These are phyloP conservation scores for Rosalia funebris DNA, from an alignment of 2,888 invertebrate species.

Conservation along the genomic window DNA sequence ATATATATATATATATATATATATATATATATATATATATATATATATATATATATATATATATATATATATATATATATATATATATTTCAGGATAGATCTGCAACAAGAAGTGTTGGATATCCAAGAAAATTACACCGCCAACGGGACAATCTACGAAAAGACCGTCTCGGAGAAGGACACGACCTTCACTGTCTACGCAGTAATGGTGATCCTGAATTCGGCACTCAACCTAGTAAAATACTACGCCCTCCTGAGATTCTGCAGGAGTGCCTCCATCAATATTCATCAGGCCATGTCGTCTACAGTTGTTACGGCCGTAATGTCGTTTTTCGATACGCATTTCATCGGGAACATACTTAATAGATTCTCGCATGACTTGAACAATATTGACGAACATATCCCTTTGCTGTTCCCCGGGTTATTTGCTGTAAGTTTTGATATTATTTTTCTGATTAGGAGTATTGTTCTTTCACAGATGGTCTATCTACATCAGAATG, in stretches of 20 bases:
- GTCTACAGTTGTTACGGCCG: slow-evolving; percentile 37
- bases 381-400: slow-evolving; percentile 44
- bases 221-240: slow-evolving; percentile 20
- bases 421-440: slow-evolving; percentile 25
- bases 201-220: slow-evolving; percentile 21
- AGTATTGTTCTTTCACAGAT: too few species aligned
- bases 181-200: slow-evolving; percentile 23
- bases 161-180: slow-evolving; percentile 22
- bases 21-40: too few species aligned
- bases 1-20: too few species aligned
- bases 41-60: too few species aligned
- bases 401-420: slow-evolving; percentile 34
- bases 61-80: too few species aligned
- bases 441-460: too few species aligned
- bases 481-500: too few species aligned
- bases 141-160: slow-evolving; percentile 21
- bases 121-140: slow-evolving; percentile 12
- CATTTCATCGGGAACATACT: slow-evolving; percentile 48
- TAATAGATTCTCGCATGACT: slow-evolving; percentile 48
- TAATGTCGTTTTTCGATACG: slow-evolving; percentile 48
- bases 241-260: slow-evolving; percentile 26
- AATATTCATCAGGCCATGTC: slow-evolving; percentile 45
- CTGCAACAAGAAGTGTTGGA: slow-evolving; percentile 28
- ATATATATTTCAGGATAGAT: slow-evolving; percentile 31
- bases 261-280: slow-evolving; percentile 36